These are phyloP conservation scores for Oplegnathus fasciatus DNA, from an alignment of 2,113 vertebrate species.

Conservation along the genomic window DNA sequence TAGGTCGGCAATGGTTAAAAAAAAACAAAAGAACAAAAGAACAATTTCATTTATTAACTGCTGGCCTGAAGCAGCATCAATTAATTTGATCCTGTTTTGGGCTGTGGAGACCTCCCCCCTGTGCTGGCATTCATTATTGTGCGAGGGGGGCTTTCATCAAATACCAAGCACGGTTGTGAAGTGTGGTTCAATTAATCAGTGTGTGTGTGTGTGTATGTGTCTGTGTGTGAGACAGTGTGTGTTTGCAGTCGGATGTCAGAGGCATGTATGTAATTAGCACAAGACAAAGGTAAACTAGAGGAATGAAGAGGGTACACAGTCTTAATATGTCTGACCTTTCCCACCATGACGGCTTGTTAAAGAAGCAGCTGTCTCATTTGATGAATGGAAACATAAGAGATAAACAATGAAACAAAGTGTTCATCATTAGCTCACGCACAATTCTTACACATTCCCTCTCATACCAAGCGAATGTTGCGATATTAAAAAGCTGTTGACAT, in stretches of 20 bases:
- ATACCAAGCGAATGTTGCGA: constrained; percentile 3
- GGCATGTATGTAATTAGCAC: constrained; percentile 63
- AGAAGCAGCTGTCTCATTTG: constrained; percentile 42
- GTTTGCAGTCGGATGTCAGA: constrained; percentile 46
- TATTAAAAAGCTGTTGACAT: constrained; percentile 4
- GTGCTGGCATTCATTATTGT: constrained; percentile 59
- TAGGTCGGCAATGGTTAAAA: constrained; percentile 54
- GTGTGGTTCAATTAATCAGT: constrained; percentile 65
- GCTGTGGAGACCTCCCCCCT: constrained; percentile 13
- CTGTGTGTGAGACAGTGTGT: constrained; percentile 8
- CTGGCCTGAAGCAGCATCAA: constrained; percentile 63
- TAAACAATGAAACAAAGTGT: constrained; percentile 16
- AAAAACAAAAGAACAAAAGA: constrained; percentile 15
- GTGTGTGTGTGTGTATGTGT: background rate
- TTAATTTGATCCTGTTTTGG: constrained; percentile 65
- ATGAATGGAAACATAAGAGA: constrained; percentile 48
- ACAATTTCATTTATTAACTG: constrained; percentile 51
- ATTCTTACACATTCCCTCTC: background rate
- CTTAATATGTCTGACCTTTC: constrained; percentile 74
- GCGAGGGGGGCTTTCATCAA: constrained; percentile 49
- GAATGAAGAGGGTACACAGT: constrained; percentile 31
- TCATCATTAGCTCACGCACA: background rate
- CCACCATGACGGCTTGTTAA: constrained; percentile 43
- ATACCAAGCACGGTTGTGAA: constrained; percentile 54
- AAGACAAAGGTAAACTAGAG: constrained; percentile 43